A percentile compares a stretch with the other conserved stretches of the same genome.
These are phyloP conservation scores for Atherix ibis DNA, from an alignment of 2,888 invertebrate species.

Conservation along the genomic window DNA sequence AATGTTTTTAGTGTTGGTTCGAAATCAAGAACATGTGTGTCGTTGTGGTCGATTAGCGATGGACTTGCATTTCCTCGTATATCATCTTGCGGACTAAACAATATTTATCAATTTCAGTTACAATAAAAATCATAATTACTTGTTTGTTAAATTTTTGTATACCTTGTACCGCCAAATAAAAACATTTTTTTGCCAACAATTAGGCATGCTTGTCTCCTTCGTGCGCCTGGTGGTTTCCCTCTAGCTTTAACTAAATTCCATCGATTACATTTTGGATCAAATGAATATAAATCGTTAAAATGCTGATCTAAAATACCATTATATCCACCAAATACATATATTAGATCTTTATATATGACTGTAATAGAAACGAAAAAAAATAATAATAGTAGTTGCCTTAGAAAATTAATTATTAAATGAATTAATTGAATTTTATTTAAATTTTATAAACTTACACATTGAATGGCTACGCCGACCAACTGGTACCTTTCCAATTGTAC, in stretches of 20 bases:
- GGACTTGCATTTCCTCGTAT: conserved; percentile 3
- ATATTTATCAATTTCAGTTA: no score
- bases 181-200: conserved; percentile 55
- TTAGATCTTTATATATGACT: conserved; percentile 60
- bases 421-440: no score
- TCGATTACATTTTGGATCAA: conserved; percentile 41
- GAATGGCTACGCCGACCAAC: conserved; percentile 79
- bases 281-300: conserved; percentile 70
- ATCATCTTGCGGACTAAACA: conserved; percentile 7
- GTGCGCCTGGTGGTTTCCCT: conserved; percentile 45
- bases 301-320: conserved; percentile 62
- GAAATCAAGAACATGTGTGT: conserved; percentile 69
- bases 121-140: no score
- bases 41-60: conserved; percentile 58
- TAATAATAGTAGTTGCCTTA: conserved; percentile 1
- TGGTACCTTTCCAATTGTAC: conserved; percentile 48
- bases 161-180: conserved; percentile 86
- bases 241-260: conserved; percentile 45
- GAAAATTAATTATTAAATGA: neutral
- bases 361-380: conserved; percentile 26
- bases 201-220: conserved; percentile 67
- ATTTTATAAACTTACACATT: conserved; percentile 48
- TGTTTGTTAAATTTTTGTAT: conserved; percentile 11
- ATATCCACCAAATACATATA: conserved; percentile 85
- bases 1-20: conserved; percentile 57